These are phyloP conservation scores for Ophion obscuratus DNA, from an alignment of 2,888 invertebrate genomes.

Conservation along the genomic window DNA sequence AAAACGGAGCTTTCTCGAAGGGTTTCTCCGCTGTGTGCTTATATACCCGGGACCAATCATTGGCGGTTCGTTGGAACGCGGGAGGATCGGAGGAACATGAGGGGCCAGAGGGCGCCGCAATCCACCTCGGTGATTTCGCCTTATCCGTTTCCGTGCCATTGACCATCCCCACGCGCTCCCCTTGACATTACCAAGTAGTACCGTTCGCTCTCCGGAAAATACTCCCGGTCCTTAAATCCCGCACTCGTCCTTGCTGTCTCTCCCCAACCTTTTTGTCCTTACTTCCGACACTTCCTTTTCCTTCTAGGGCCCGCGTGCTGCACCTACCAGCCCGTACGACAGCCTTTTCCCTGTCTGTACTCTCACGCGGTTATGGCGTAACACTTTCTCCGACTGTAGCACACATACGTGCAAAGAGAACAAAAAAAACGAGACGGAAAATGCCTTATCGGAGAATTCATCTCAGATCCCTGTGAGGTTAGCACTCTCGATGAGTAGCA, in stretches of 20 bases:
- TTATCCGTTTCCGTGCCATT: slow-evolving; percentile 76
- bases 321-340: slow-evolving; percentile 43
- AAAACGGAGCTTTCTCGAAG: slow-evolving; percentile 53
- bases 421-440: slow-evolving; percentile 40
- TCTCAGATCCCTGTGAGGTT: slow-evolving; percentile 51
- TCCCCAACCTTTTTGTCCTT: slow-evolving; percentile 50
- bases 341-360: slow-evolving; percentile 45
- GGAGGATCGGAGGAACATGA: slow-evolving; percentile 28
- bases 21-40: slow-evolving; percentile 9
- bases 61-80: slow-evolving; percentile 63
- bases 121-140: slow-evolving; percentile 74
- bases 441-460: slow-evolving; percentile 63
- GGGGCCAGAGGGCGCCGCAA: slow-evolving; percentile 51
- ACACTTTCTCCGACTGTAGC: slow-evolving; percentile 22
- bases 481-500: slow-evolving; percentile 35
- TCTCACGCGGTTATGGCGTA: slow-evolving; percentile 4
- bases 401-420: not conserved
- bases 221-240: slow-evolving; percentile 69
- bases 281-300: slow-evolving; percentile 58
- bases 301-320: slow-evolving; percentile 40
- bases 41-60: slow-evolving; percentile 69
- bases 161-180: slow-evolving; percentile 63
- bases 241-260: slow-evolving; percentile 62
- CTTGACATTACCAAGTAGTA: slow-evolving; percentile 72
- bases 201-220: slow-evolving; percentile 70